A percentile compares a stretch with the other conserved stretches of the same genome.
These are phyloP conservation scores for Meda fulgida DNA, from an alignment of 2,797 vertebrate genomes.

Conservation along the genomic window DNA sequence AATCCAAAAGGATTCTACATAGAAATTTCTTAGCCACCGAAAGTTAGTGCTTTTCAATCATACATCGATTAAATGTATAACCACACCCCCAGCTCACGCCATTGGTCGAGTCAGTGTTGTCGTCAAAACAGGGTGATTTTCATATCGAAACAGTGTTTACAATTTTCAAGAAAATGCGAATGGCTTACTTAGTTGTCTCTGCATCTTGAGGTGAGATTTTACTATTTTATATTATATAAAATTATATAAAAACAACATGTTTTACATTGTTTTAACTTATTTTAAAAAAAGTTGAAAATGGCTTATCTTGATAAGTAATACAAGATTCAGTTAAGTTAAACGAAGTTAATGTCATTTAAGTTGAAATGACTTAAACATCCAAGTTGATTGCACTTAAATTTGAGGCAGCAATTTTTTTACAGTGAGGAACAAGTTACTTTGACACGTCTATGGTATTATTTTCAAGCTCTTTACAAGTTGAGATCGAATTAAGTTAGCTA, in stretches of 20 bases:
- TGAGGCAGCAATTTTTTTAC: too few relatives aligned
- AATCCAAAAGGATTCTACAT: too few relatives aligned
- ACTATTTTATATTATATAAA: not conserved
- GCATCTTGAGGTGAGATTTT: not conserved
- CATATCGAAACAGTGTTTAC: not conserved
- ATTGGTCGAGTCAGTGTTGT: not conserved
- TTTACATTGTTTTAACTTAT: too few relatives aligned
- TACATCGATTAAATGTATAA: not conserved
- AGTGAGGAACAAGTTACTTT: not conserved
- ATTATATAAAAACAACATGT: not conserved
- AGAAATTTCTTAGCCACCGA: not conserved
- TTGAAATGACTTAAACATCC: too few relatives aligned
- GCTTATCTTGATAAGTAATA: too few relatives aligned
- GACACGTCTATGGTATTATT: not conserved
- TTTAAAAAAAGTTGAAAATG: too few relatives aligned
- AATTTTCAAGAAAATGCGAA: not conserved
- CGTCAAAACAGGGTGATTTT: not conserved
- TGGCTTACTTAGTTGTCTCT: not conserved
- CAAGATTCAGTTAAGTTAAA: too few relatives aligned
- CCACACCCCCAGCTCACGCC: too few relatives aligned
- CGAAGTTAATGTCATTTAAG: too few relatives aligned
- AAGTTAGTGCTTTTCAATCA: not conserved
- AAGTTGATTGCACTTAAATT: too few relatives aligned
- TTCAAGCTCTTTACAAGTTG: not conserved
- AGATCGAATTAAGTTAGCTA: not conserved